Conservation (phyloP, 1,140 invertebrate genomes). For the Olivierus martensii region DNA sequence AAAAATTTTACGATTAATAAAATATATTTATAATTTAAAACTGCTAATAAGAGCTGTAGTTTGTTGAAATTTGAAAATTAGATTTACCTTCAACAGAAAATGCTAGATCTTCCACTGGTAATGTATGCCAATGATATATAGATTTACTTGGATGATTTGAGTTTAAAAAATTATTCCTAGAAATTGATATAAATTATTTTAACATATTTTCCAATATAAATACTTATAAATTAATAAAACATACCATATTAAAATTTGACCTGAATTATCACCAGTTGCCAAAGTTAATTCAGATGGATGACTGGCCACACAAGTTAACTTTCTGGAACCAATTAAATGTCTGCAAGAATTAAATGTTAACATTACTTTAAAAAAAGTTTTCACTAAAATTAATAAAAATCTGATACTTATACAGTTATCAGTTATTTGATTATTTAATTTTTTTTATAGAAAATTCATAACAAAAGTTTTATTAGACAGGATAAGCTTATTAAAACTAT, state of each 20-base stretch:
- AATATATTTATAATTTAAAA: too few relatives aligned
- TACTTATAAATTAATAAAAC: background rate
- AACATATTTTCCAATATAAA: background rate
- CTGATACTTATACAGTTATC: too few relatives aligned
- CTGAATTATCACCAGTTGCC: constrained; percentile 52
- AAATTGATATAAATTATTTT: background rate
- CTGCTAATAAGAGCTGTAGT: background rate
- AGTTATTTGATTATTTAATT: too few relatives aligned
- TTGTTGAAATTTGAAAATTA: background rate
- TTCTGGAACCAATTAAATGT: constrained; percentile 31
- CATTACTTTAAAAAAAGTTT: too few relatives aligned
- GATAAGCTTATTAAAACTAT: too few relatives aligned
- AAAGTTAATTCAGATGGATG: constrained; percentile 51
- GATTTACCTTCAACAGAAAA: constrained; percentile 50
- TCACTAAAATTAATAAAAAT: too few relatives aligned
- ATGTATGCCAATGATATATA: constrained; percentile 63
- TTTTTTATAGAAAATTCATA: too few relatives aligned
- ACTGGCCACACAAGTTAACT: constrained; percentile 49
- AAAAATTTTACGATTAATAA: too few relatives aligned
- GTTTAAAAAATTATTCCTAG: constrained; percentile 33
- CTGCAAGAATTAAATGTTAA: constrained; percentile 24
- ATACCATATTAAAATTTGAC: constrained; percentile 48
- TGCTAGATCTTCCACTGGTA: constrained; percentile 49
- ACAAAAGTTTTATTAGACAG: too few relatives aligned
- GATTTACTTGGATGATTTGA: constrained; percentile 31